Evolutionary conservation across 2,888 invertebrate genomes (phyloP).

Genomic region (Scaeva pyrastri): DNA sequence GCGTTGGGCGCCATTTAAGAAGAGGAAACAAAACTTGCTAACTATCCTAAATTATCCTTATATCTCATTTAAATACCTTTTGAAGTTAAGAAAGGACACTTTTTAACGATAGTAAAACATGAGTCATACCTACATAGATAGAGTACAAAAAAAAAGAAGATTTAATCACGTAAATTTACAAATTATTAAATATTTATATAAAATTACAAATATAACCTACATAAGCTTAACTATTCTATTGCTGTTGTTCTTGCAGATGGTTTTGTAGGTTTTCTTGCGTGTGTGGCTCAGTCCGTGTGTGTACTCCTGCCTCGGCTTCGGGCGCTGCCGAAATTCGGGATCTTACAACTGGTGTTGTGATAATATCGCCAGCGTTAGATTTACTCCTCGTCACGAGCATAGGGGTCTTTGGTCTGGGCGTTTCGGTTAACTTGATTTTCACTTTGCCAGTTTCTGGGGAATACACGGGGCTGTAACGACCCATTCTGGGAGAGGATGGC

Average conservation of each 20-base stretch:
- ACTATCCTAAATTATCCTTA: not conserved
- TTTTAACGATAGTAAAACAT: conserved; percentile 49
- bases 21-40: not conserved
- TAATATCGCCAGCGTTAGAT: conserved; percentile 90
- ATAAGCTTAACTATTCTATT: conserved; percentile 44
- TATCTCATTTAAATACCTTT: not conserved
- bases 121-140: conserved; percentile 15
- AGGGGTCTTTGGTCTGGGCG: conserved; percentile 92
- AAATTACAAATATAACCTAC: conserved; percentile 65
- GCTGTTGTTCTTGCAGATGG: conserved; percentile 48
- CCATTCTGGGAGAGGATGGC: conserved; percentile 84
- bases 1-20: conserved; percentile 35
- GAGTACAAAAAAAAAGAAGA: conserved; percentile 39
- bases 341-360: conserved; percentile 86
- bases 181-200: conserved; percentile 56
- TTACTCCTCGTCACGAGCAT: conserved; percentile 90
- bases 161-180: conserved; percentile 61
- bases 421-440: conserved; percentile 90
- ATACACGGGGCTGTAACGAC: conserved; percentile 85
- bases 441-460: conserved; percentile 90
- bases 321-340: conserved; percentile 3
- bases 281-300: conserved; percentile 43
- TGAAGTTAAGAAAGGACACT: conserved; percentile 43
- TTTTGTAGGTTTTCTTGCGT: conserved; percentile 29
- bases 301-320: conserved; percentile 44